phyloP scores from a whole-genome alignment of 2,888 invertebrate genomes.

The Aporophyla nigra region DNA sequence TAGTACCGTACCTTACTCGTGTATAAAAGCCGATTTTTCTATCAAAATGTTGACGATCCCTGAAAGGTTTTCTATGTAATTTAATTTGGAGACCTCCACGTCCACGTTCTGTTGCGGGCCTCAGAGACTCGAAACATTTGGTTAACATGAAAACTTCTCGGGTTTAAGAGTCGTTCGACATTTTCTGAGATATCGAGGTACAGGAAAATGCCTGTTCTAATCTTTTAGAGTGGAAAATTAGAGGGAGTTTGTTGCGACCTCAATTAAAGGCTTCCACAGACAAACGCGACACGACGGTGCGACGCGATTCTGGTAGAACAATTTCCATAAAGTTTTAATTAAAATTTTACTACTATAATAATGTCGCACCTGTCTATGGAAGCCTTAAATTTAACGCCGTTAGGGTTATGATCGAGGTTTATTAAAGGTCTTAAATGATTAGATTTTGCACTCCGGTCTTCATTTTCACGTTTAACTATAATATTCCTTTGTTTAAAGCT shows the following conservation, averaged over 20 bases:
- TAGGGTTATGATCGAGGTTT: constrained; percentile 17
- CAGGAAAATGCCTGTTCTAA: constrained; percentile 42
- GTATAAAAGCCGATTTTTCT: constrained; percentile 48
- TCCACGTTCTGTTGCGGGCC: constrained; percentile 15
- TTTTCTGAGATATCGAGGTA: constrained; percentile 32
- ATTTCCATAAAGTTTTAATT: too few species aligned
- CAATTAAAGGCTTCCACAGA: constrained; percentile 22
- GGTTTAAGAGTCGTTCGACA: constrained; percentile 25
- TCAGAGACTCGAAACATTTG: constrained; percentile 50
- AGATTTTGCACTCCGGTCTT: constrained; percentile 21
- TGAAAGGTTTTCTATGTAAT: constrained; percentile 69
- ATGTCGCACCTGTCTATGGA: too few species aligned
- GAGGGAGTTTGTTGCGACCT: constrained; percentile 35
- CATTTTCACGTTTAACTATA: constrained; percentile 16
- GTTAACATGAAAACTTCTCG: constrained; percentile 56
- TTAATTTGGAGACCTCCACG: constrained; percentile 56
- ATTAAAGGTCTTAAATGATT: constrained; percentile 36
- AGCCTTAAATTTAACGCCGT: constrained; percentile 22
- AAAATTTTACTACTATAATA: too few species aligned
- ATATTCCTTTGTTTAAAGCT: constrained; percentile 11
- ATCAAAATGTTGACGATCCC: constrained; percentile 56
- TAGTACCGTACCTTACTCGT: constrained; percentile 14
- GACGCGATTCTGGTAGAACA: too few species aligned
- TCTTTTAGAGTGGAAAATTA: constrained; percentile 52
- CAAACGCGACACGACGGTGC: too few species aligned